Base-by-base conservation (phyloP, 2,888 invertebrate genomes). In the Scaptomyza flava region DNA sequence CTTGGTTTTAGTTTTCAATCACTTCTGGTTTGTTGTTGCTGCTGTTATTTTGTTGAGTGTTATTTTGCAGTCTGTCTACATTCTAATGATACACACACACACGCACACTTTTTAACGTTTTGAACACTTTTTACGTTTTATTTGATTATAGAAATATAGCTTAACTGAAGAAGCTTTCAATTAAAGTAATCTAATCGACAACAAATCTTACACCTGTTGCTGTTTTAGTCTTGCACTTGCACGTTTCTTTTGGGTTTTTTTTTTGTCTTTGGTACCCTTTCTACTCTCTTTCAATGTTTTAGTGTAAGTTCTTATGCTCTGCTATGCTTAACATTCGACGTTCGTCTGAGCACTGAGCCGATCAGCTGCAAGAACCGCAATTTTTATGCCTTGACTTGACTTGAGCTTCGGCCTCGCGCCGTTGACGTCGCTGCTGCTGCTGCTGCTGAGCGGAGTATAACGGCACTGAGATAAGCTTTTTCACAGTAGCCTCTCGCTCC, bases 341-440 rank as follows among this genome's bases (percentile, higher is more conserved):
- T 52, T 45, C 76, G 77, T 52, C 73, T 71, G 68, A 68, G 72
- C 56, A 90, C 90, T 90, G 83, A 90, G 57, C 61, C 68, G 68
- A 78, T 77, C 72, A 67, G 77, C 66, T 77, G 78, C 57, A 46
- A 53, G 47, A 54, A 54, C 59, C 82, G 77, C 81, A 81, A 80
- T 89, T 89, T 87, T 76, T 87, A 87, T 77, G 77, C 58, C 64
- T 54, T 50, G 50, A 50, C 65, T 60, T 30, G 27, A 33, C 11
- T 60, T 63, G 31, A 77, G 75, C 75, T 75, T 75, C 75, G 79
- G 70, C 38, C 63, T 63, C 63, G 63, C 34, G 33, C 23, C 34
- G 56, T 50, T 20, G 50, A 33, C 38, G 52, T 43, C 43, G 53
- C 23, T 36, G 43, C 27, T 51, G 51, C 30, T 23, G 51, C 41